phyloP scores from a whole-genome alignment of 2,113 vertebrate species.

The Rhizomys pruinosus region DNA sequence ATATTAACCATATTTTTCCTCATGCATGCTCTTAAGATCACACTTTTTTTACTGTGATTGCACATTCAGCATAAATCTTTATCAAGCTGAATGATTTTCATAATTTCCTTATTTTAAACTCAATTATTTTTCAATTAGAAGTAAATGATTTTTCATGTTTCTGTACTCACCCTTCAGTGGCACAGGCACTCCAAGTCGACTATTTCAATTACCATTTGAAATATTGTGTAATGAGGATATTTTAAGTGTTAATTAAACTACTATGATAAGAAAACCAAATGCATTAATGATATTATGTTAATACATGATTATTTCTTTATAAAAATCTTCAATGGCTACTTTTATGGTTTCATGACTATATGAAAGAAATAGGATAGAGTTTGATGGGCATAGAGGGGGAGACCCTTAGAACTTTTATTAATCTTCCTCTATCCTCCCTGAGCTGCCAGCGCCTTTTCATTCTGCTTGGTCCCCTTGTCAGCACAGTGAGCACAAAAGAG shows the following conservation, averaged over 20 bases:
- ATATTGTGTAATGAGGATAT: constrained; percentile 14
- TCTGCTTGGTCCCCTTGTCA: not conserved
- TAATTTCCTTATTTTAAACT: constrained; percentile 68
- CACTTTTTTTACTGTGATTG: not conserved
- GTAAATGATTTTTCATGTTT: constrained; percentile 82
- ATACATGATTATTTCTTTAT: constrained; percentile 47
- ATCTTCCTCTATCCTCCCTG: not conserved
- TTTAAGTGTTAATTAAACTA: constrained; percentile 52
- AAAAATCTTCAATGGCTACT: constrained; percentile 44
- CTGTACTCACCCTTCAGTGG: constrained; percentile 66
- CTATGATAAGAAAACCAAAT: constrained; percentile 59
- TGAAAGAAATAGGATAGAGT: not conserved
- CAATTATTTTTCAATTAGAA: constrained; percentile 81
- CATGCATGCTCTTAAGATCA: not conserved
- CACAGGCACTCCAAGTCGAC: constrained; percentile 53
- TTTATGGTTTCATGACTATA: constrained; percentile 28
- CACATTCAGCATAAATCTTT: constrained; percentile 6
- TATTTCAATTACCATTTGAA: constrained; percentile 57
- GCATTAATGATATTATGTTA: constrained; percentile 38
- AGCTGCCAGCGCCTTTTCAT: not conserved
- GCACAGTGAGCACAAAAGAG: not conserved
- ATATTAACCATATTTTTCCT: not conserved
- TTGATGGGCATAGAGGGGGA: no score
- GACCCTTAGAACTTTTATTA: not conserved
- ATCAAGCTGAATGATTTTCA: constrained; percentile 27